Conservation (phyloP, 2,888 invertebrate genomes). For the Pterobdella sp. region DNA sequence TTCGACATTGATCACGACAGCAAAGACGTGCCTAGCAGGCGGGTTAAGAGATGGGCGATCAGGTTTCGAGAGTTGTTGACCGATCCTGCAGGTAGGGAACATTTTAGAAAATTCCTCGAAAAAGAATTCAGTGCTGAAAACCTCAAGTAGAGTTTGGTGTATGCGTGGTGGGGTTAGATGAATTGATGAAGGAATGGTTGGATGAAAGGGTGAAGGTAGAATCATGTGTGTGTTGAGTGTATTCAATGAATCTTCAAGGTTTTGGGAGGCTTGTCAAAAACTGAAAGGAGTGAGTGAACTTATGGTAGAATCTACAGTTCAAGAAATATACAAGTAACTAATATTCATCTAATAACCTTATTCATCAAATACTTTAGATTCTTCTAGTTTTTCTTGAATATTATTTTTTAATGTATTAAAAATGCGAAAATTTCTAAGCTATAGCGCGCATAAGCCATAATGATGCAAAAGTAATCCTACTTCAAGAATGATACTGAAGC, state of each 20-base stretch:
- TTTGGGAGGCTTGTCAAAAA: slow-evolving; percentile 76
- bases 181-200: neutral
- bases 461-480: too few species aligned
- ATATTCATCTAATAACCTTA: neutral
- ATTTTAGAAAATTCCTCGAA: slow-evolving; percentile 87
- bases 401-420: neutral
- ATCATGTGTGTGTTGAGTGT: neutral
- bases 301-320: slow-evolving; percentile 54
- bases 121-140: slow-evolving; percentile 99
- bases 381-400: neutral
- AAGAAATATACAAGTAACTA: slow-evolving; percentile 49
- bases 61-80: slow-evolving; percentile 84
- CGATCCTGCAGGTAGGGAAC: slow-evolving; percentile 87
- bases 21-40: slow-evolving; percentile 66
- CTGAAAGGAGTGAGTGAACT: slow-evolving; percentile 78
- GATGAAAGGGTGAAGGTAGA: neutral
- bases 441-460: too few species aligned
- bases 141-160: slow-evolving; percentile 65
- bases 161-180: neutral
- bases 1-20: too few species aligned
- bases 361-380: neutral
- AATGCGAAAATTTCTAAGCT: too few species aligned
- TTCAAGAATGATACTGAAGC: too few species aligned
- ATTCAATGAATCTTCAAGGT: slow-evolving; percentile 59
- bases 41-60: slow-evolving; percentile 91